Evolutionary conservation across 2,888 invertebrate genomes (phyloP).

Genomic region (Notodonta ziczac): DNA sequence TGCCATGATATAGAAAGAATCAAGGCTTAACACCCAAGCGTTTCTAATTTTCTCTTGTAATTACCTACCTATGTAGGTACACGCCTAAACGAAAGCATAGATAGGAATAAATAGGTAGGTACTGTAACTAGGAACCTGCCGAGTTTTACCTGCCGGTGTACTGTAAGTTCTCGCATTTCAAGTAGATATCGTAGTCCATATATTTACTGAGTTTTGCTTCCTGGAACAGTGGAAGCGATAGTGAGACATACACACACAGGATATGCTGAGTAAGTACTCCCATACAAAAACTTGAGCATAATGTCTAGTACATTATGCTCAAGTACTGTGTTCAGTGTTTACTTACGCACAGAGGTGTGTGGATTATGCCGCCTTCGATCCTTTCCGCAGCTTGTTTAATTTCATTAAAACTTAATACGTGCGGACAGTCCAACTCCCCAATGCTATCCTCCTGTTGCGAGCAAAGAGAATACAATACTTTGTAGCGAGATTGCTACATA

Average conservation of each 20-base stretch:
- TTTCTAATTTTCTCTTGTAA: too few relatives aligned
- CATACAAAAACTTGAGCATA: too few relatives aligned
- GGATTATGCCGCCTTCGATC: slow-evolving; percentile 73
- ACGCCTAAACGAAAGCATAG: too few relatives aligned
- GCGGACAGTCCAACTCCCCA: slow-evolving; percentile 29
- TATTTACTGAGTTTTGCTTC: slow-evolving; percentile 77
- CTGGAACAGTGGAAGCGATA: slow-evolving; percentile 48
- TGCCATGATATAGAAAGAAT: too few relatives aligned
- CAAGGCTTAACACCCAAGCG: too few relatives aligned
- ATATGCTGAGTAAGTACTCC: neutral
- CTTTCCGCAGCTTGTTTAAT: slow-evolving; percentile 71
- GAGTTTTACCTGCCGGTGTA: slow-evolving; percentile 90
- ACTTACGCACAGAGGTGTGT: slow-evolving; percentile 77
- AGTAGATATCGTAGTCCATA: slow-evolving; percentile 88
- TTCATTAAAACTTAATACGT: slow-evolving; percentile 65
- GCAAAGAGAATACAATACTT: neutral
- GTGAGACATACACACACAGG: neutral
- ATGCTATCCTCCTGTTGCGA: neutral
- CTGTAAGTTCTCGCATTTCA: slow-evolving; percentile 95
- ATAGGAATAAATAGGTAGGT: neutral
- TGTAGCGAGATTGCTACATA: too few relatives aligned
- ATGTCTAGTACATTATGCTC: too few relatives aligned
- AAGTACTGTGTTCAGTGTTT: slow-evolving; percentile 3
- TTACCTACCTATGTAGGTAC: too few relatives aligned
- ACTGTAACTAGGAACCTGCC: neutral